Percentiles rank a stretch among this genome's conserved stretches.
These are phyloP conservation scores for Dryococelus australis DNA, from an alignment of 2,888 invertebrate genomes.

Conservation along the genomic window DNA sequence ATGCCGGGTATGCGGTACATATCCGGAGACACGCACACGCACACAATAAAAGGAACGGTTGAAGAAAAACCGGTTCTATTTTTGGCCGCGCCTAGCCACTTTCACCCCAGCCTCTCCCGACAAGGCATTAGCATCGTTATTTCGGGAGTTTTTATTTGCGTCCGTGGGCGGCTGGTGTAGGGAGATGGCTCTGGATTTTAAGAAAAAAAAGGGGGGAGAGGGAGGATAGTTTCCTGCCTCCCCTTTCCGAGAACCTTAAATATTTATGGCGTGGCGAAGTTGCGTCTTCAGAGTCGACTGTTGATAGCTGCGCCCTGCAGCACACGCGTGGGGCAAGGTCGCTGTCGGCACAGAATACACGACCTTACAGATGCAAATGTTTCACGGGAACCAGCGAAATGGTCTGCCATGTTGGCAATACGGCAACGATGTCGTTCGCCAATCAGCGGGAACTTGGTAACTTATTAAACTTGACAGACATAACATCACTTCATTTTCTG, in stretches of 20 bases:
- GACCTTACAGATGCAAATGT: background rate
- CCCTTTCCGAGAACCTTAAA: background rate
- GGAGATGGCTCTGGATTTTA: too few species aligned
- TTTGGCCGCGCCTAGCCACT: constrained; percentile 12
- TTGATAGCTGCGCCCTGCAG: background rate
- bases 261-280: background rate
- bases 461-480: too few species aligned
- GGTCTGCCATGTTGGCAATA: too few species aligned
- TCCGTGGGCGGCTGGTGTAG: background rate
- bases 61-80: constrained; percentile 26
- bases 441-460: too few species aligned
- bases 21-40: constrained; percentile 22
- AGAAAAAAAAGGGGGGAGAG: too few species aligned
- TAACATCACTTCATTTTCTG: too few species aligned
- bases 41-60: constrained; percentile 18
- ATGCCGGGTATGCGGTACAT: constrained; percentile 25
- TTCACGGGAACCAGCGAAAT: too few species aligned
- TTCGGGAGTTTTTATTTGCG: constrained; percentile 29
- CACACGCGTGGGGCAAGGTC: background rate
- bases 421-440: too few species aligned
- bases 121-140: constrained; percentile 19
- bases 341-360: background rate
- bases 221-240: background rate
- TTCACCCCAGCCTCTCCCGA: background rate
- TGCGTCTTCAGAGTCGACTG: background rate